Base-by-base conservation (phyloP, 1,140 invertebrate species). In the Diprion similis region DNA sequence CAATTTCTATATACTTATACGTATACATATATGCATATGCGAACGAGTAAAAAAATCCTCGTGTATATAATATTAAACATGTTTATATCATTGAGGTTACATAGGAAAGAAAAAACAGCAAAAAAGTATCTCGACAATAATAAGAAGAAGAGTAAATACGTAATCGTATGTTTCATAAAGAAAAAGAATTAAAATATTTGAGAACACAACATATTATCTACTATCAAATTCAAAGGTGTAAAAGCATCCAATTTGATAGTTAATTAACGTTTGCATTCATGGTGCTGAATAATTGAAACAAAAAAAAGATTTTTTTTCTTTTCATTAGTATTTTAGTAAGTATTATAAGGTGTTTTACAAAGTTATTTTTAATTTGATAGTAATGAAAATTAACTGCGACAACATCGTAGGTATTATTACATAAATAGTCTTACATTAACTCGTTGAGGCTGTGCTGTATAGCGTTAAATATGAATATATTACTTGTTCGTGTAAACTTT, bases 341-440 rank as follows among this genome's bases (percentile, higher is more conserved):
- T 59, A 59, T 59, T 59, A 59, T 59, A 59, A 59, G 51, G n/a
- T 59, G n/a, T 59, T 59, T 59, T 59, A 59, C 51, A 59, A 59
- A 59, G 51, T 59, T 59, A 59, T 59, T 59, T 13, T 59, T 59
- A 15, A 59, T 59, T 37, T 37, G 24, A 37, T 37, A 37, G 24
- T 37, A 37, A 37, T 37, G 7, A 59, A 13, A 59, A 13, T 59
- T 13, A 59, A 59, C 11, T 59, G n/a, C 51, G 51, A 59, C 51
- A 59, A 59, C 11, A 59, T 15, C 51, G 51, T 37, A 37, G 24
- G 24, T 59, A 59, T 59, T 15, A 59, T 59, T 15, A 15, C n/a
- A 59, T 59, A 15, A 13, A 9, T 59, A 13, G 51, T 59, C 9
- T 13, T 59, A 59, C 51, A 17, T 59, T 15, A 37, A 59, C n/a